Base-by-base conservation (phyloP, 1,140 invertebrate species). In the Drosophila biarmipes region DNA sequence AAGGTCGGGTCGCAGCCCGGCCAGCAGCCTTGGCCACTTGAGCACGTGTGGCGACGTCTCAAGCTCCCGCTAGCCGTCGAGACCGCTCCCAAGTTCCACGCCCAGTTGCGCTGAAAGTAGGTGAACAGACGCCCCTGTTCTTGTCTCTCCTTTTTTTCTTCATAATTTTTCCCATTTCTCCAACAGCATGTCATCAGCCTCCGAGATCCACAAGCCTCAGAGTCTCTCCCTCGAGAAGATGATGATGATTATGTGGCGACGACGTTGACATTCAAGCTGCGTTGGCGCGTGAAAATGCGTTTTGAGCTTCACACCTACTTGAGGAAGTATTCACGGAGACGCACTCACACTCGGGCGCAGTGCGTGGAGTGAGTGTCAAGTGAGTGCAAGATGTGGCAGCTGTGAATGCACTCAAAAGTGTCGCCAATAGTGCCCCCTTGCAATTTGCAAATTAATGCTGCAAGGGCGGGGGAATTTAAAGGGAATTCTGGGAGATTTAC, bases 201-300 rank as follows among this genome's bases (percentile, higher is more conserved):
- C 24, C 21, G 17, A 48, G 29, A 31, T 31, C 29, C 29, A 31
- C 29, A 31, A 31, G n/a, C 4, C 5, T 46, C 17, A 57, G 57
- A 35, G 10, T 43, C 45, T 35, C 38, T 69, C 37, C 46, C 54
- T 43, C 24, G 71, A 73, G 38, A 62, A 51, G 43, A 31, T 57
- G 48, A 27, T 52, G 46, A 27, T 52, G 58, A n/a, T 66, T 59
- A 27, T 54, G 45, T 61, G 56, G 17, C 48, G 51, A 71, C 57
- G 46, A 48, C 51, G 80, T 63, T 78, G 77, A 86, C 81, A 80
- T 80, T 86, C 81, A 86, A 86, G 81, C 75, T 82, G 82, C 66
- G 71, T 87, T 89, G 74, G 76, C 76, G 84, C 84, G 84, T 89
- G 79, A 89, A 87, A 89, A 89, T 84, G 84, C 84, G 84, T 89